These are phyloP conservation scores for Aporrectodea caliginosa DNA, from an alignment of 1,140 invertebrate species.

Conservation along the genomic window DNA sequence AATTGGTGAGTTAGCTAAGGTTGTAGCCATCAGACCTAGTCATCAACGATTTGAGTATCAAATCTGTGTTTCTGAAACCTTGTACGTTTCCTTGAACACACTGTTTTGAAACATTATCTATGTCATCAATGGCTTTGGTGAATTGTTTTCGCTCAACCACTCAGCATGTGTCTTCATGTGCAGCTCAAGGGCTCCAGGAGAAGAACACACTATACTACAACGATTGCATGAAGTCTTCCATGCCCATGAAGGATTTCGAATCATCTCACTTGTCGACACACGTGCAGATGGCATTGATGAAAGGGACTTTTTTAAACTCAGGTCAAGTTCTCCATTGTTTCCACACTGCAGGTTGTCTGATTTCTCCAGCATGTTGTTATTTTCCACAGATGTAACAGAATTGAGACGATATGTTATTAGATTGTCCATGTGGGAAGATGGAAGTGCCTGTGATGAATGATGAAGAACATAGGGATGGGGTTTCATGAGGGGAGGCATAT, in stretches of 20 bases:
- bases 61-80: no score
- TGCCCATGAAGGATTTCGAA: not conserved
- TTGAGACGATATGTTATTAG: not conserved
- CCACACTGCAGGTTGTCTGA: not conserved
- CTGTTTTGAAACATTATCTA: no score
- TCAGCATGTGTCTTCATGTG: not conserved
- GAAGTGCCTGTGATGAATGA: not conserved
- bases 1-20: no score
- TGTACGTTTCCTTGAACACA: no score
- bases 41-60: no score
- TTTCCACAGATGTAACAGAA: not conserved
- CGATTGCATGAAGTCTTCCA: not conserved
- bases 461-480: not conserved
- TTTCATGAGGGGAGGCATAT: not conserved
- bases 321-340: not conserved
- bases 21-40: no score
- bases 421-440: not conserved
- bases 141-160: not conserved
- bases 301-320: not conserved
- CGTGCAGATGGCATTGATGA: not conserved
- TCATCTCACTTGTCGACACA: not conserved
- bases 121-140: not conserved
- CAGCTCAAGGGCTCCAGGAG: not conserved
- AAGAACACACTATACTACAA: not conserved
- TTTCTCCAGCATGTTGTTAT: not conserved